Conservation (phyloP, 2,113 vertebrate genomes). For the Gambusia holbrooki region DNA sequence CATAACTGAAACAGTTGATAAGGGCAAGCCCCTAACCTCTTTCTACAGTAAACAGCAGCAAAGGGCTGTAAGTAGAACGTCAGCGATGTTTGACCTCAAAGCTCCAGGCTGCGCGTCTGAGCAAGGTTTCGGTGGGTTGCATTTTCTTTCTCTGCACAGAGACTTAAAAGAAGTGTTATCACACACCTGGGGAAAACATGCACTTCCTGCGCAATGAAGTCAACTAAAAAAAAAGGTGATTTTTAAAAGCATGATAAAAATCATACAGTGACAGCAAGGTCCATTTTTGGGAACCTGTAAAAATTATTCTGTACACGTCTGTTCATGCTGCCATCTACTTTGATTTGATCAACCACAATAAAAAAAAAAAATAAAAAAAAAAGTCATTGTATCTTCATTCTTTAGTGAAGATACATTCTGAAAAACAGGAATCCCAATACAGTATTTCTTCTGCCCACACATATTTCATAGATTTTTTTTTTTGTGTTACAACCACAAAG, state of each 20-base stretch:
- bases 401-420: not conserved
- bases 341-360: no score
- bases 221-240: not conserved
- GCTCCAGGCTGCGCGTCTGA: not conserved
- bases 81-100: conserved; percentile 45
- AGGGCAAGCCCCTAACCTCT: conserved; percentile 55
- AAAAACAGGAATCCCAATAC: not conserved
- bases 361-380: not conserved
- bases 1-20: conserved; percentile 44
- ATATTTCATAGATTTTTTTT: not conserved
- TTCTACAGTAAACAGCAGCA: conserved; percentile 52
- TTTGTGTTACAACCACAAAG: not conserved
- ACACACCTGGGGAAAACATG: not conserved
- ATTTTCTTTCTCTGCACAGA: conserved; percentile 1
- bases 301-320: not conserved
- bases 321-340: no score
- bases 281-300: not conserved
- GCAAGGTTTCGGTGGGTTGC: conserved; percentile 17
- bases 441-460: not conserved
- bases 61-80: conserved; percentile 40
- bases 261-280: not conserved
- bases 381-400: not conserved
- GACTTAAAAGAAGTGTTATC: not conserved
- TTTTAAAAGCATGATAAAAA: not conserved
- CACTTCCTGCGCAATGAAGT: not conserved